Conservation (phyloP, 37 sponge, comb jelly and placozoan genomes). For the Ephydatia muelleri region DNA sequence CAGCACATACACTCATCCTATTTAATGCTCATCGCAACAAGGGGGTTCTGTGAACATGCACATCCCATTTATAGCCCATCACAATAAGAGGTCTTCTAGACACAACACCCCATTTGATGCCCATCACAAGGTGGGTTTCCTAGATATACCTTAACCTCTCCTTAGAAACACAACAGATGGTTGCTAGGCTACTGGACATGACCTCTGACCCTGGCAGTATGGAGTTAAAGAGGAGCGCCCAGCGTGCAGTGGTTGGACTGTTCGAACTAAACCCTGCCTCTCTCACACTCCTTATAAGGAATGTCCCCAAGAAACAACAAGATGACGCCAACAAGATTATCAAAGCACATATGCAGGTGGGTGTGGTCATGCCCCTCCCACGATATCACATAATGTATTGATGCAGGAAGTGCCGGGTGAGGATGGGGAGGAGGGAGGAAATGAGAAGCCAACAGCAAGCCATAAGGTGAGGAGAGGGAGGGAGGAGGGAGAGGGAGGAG, state of each 20-base stretch:
- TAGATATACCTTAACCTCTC: background rate
- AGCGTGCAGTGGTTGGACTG: conserved; percentile 48
- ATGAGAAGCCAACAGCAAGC: background rate
- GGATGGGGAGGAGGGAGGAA: background rate
- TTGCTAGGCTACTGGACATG: conserved; percentile 55
- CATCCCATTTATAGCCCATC: too few relatives aligned
- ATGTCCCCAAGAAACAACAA: conserved; percentile 58
- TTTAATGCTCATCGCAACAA: background rate
- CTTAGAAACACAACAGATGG: conserved; percentile 62
- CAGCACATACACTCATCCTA: background rate
- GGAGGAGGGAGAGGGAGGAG: background rate
- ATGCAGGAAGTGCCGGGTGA: background rate
- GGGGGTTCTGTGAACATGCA: background rate
- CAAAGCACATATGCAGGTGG: conserved; percentile 42
- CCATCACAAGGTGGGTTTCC: background rate
- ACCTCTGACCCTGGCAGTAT: conserved; percentile 78
- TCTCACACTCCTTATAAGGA: conserved; percentile 47
- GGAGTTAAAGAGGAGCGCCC: conserved; percentile 59
- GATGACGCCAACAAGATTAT: conserved; percentile 68
- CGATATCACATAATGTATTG: background rate
- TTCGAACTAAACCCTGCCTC: conserved; percentile 78
- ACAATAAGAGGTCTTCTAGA: too few relatives aligned
- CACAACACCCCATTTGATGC: too few relatives aligned
- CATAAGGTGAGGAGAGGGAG: background rate
- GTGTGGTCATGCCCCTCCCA: background rate